Conservation (phyloP, 2,888 invertebrate genomes). For the Drosophila algonquin region DNA sequence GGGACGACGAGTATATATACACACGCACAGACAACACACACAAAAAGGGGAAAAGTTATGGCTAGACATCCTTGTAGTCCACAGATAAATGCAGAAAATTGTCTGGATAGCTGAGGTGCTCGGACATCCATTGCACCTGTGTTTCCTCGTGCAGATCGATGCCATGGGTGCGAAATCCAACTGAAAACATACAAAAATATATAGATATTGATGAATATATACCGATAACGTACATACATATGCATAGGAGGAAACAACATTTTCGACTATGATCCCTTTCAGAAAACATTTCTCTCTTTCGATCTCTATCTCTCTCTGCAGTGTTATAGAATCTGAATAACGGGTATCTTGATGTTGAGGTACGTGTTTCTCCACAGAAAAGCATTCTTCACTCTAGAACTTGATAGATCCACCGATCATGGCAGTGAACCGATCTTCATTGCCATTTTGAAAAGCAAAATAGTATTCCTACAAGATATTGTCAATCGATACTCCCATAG, state of each 20-base stretch:
- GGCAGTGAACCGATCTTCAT: not conserved
- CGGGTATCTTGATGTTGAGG: too few relatives aligned
- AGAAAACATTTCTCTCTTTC: too few relatives aligned
- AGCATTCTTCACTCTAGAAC: too few relatives aligned
- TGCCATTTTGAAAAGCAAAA: not conserved
- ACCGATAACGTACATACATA: not conserved
- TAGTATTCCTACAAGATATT: too few relatives aligned
- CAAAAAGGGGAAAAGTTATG: conserved; percentile 3
- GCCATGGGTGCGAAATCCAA: conserved; percentile 93
- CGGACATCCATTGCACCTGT: conserved; percentile 98
- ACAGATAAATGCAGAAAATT: conserved; percentile 97
- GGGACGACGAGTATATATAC: not conserved
- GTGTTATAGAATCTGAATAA: too few relatives aligned
- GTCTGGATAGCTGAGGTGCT: conserved; percentile 98
- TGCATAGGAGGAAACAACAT: too few relatives aligned
- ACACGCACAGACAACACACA: conserved; percentile 4
- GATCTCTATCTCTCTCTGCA: too few relatives aligned
- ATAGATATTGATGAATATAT: not conserved
- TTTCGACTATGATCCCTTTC: too few relatives aligned
- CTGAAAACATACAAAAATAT: conserved; percentile 85
- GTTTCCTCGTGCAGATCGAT: conserved; percentile 93
- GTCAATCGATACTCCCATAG: too few relatives aligned
- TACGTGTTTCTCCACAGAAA: too few relatives aligned
- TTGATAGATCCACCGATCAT: too few relatives aligned
- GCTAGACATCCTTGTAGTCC: conserved; percentile 74